Evolutionary conservation across 2,113 vertebrate genomes (phyloP).

Genomic region (Anas platyrhynchos): DNA sequence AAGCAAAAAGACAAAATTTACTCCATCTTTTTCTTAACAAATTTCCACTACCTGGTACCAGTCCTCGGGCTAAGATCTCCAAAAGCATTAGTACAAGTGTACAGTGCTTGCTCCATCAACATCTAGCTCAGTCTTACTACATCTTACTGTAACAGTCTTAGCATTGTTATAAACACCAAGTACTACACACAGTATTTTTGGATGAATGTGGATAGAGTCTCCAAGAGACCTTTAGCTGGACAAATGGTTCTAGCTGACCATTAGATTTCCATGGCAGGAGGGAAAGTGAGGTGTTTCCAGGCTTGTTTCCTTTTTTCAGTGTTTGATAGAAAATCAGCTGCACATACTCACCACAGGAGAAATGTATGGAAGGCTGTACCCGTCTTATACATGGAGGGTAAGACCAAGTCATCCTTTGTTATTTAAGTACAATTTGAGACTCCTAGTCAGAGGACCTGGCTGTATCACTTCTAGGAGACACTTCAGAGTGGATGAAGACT

Average conservation of each 20-base stretch:
- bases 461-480: background rate
- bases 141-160: background rate
- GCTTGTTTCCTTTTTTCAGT: background rate
- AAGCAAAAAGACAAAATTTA: background rate
- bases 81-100: background rate
- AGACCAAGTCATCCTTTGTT: background rate
- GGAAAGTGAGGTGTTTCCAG: background rate
- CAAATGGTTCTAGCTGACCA: background rate
- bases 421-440: background rate
- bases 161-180: background rate
- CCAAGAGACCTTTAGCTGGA: background rate
- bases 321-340: background rate
- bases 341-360: background rate
- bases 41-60: background rate
- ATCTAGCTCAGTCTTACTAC: background rate
- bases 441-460: background rate
- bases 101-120: background rate
- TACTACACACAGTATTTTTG: background rate
- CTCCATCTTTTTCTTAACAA: background rate
- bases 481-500: background rate
- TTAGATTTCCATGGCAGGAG: background rate
- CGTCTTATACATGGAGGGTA: background rate
- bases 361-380: background rate
- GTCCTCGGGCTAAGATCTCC: background rate
- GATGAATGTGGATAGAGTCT: background rate